phyloP scores from a whole-genome alignment of 2,797 vertebrate genomes.

The Falco columbarius region DNA sequence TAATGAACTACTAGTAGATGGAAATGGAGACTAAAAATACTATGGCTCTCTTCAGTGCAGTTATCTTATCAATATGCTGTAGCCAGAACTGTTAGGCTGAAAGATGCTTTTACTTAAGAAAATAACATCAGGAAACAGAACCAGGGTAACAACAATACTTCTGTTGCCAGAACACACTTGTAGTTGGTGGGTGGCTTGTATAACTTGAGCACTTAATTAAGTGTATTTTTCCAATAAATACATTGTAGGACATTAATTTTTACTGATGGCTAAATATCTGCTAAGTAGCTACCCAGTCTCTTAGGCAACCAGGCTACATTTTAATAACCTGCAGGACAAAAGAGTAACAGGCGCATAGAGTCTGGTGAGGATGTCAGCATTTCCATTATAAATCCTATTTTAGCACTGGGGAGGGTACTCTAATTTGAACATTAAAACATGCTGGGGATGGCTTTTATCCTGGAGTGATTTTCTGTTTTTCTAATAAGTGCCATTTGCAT shows the following conservation, averaged over 20 bases:
- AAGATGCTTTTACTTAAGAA: slow-evolving; percentile 59
- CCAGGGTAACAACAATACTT: slow-evolving; percentile 32
- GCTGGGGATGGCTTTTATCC: slow-evolving; percentile 14
- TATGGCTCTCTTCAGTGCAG: neutral
- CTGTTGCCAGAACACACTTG: slow-evolving; percentile 38
- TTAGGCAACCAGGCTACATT: slow-evolving; percentile 54
- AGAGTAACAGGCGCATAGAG: neutral
- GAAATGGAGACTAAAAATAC: slow-evolving; percentile 59
- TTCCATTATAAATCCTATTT: slow-evolving; percentile 46
- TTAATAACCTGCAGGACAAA: slow-evolving; percentile 55
- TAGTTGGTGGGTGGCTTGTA: slow-evolving; percentile 28
- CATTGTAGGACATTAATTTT: slow-evolving; percentile 43
- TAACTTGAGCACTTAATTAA: slow-evolving; percentile 49
- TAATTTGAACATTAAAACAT: slow-evolving; percentile 40
- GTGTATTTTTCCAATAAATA: slow-evolving; percentile 48
- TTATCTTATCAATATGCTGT: slow-evolving; percentile 48
- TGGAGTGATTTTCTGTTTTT: slow-evolving; percentile 15
- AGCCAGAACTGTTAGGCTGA: slow-evolving; percentile 32
- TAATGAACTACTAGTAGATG: slow-evolving; percentile 51
- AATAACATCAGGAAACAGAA: slow-evolving; percentile 25
- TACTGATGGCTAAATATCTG: slow-evolving; percentile 61
- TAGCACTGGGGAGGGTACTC: neutral
- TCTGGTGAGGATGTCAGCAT: slow-evolving; percentile 39
- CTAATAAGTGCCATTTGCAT: slow-evolving; percentile 31
- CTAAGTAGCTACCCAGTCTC: slow-evolving; percentile 52